Conservation (phyloP, 2,888 invertebrate genomes). For the Trichopoda pennipes region DNA sequence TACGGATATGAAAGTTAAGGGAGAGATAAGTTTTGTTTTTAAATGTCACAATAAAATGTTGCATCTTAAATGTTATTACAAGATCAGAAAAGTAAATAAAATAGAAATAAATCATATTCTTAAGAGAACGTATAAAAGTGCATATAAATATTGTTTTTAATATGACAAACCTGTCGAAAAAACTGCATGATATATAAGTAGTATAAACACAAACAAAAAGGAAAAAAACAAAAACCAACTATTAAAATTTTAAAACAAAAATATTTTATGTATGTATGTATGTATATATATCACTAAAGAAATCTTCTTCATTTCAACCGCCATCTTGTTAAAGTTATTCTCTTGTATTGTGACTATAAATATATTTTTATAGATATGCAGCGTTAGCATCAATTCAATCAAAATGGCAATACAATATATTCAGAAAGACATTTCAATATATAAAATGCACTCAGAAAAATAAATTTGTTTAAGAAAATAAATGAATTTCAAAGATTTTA, state of each 20-base stretch:
- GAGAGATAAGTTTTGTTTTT: constrained; percentile 72
- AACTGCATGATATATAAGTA: constrained; percentile 1
- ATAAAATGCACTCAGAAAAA: constrained; percentile 36
- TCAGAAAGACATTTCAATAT: constrained; percentile 31
- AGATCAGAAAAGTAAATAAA: constrained; percentile 9
- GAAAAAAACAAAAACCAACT: constrained; percentile 5
- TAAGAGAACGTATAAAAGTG: background rate
- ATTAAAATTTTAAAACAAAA: constrained; percentile 15
- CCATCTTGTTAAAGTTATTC: constrained; percentile 56
- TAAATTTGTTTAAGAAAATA: background rate
- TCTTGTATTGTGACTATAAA: background rate
- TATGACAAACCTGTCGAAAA: constrained; percentile 10
- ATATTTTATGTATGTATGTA: too few relatives aligned
- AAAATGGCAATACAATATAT: constrained; percentile 67
- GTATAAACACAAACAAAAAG: background rate
- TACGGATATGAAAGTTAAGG: constrained; percentile 57
- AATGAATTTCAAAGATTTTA: too few relatives aligned
- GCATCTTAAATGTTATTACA: constrained; percentile 71
- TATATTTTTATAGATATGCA: constrained; percentile 19
- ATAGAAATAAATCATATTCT: constrained; percentile 23
- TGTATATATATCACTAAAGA: background rate
- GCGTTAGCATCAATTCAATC: constrained; percentile 70
- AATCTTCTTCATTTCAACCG: constrained; percentile 48
- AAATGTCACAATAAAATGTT: constrained; percentile 75
- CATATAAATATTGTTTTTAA: constrained; percentile 25